Conservation (phyloP, 92 coral and sea anemone genomes). For the Galaxea fascicularis region DNA sequence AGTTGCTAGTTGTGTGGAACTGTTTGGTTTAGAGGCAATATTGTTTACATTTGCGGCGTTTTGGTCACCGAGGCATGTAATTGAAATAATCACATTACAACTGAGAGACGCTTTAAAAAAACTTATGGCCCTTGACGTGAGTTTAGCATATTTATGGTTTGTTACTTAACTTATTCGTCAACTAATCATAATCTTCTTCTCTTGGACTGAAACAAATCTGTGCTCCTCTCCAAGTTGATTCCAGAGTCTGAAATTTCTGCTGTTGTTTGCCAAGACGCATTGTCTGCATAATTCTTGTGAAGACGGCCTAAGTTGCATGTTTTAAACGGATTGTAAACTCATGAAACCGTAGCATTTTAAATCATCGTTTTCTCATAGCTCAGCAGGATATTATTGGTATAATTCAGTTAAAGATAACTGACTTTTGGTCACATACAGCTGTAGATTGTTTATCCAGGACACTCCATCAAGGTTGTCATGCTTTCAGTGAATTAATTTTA, state of each 20-base stretch:
- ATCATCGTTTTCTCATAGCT: neutral
- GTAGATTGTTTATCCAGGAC: too few species aligned
- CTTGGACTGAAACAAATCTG: neutral
- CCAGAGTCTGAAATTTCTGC: neutral
- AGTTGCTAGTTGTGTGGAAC: neutral
- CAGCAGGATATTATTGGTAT: too few species aligned
- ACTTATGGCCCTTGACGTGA: slow-evolving; percentile 18
- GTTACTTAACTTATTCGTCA: neutral
- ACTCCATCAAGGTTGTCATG: too few species aligned
- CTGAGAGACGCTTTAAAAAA: slow-evolving; percentile 10
- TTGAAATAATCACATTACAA: neutral
- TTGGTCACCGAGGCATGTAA: slow-evolving; percentile 60
- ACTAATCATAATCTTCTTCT: neutral
- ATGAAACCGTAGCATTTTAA: neutral
- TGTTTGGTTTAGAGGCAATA: neutral
- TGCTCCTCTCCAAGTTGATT: neutral
- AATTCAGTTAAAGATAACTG: neutral
- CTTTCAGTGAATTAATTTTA: too few species aligned
- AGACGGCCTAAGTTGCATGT: neutral
- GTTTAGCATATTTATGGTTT: neutral
- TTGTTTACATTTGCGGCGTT: slow-evolving; percentile 52
- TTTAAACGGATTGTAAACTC: neutral
- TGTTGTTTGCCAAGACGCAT: neutral
- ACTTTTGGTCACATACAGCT: too few species aligned
- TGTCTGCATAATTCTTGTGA: slow-evolving; percentile 7